These are phyloP conservation scores for Apocheima hispidaria DNA, from an alignment of 2,888 invertebrate genomes.

Conservation along the genomic window DNA sequence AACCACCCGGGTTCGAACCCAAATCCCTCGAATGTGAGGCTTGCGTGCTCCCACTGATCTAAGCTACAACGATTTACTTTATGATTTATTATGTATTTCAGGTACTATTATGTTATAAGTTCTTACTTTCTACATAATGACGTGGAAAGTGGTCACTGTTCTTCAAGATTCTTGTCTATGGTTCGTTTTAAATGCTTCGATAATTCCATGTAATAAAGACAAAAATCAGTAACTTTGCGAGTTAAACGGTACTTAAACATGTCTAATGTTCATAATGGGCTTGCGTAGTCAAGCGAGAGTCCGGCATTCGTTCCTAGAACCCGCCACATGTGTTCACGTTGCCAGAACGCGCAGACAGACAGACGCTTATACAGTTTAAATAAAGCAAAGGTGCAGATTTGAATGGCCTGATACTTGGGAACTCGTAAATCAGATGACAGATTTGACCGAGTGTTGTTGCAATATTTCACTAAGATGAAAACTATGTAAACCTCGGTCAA, in stretches of 20 bases:
- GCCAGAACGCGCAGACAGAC: slow-evolving; percentile 58
- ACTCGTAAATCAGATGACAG: slow-evolving; percentile 46
- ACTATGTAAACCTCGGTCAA: no score
- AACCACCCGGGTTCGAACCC: no score
- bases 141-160: slow-evolving; percentile 2
- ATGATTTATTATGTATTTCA: no score
- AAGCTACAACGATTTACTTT: no score
- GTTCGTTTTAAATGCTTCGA: slow-evolving; percentile 24
- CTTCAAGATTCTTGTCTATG: slow-evolving; percentile 31
- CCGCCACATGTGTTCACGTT: slow-evolving; percentile 50
- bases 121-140: no score
- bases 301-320: slow-evolving; percentile 70
- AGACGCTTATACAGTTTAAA: slow-evolving; percentile 59
- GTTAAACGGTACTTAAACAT: slow-evolving; percentile 47
- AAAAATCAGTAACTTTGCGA: slow-evolving; percentile 43
- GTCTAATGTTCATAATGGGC: slow-evolving; percentile 60
- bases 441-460: slow-evolving; percentile 39
- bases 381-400: slow-evolving; percentile 40
- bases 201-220: slow-evolving; percentile 35
- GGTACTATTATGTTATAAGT: no score
- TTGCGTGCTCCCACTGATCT: no score
- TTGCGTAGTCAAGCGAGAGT: slow-evolving; percentile 55
- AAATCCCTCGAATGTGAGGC: no score
- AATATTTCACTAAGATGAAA: slow-evolving; percentile 28
- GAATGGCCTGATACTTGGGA: slow-evolving; percentile 50